Evolutionary conservation across 2,113 vertebrate species (phyloP), one percentile per base, ranked within the genome.

Genomic region (Syrmaticus mikado): DNA sequence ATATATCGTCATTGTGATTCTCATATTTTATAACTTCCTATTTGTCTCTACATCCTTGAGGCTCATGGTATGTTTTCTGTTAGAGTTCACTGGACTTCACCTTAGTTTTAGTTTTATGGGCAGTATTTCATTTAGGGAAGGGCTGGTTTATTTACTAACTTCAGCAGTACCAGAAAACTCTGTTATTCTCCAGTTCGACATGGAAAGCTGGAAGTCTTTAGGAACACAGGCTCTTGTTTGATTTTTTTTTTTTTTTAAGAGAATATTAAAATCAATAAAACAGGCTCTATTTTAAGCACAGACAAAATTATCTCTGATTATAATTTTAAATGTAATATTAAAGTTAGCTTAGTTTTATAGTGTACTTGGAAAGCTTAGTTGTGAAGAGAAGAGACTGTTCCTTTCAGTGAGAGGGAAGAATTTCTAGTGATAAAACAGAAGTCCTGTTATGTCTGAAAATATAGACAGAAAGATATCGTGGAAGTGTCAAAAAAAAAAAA

Each of bases 271-370:
- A 93, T 96, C 82, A 70, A 93, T 88, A 85, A 94, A 57, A 16
- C 93, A 93, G 89, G 76, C 10, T 48, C 66, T 94, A 83, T 97
- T 97, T 96, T 91, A 96, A 96, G 92, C 85, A 36, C 57, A 45
- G 48, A 60, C 22, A 91, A 92, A 70, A 93, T 83, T 4, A 52
- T 52, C 67, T 60, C 27, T 84, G 86, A 40, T 88, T 87, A 82
- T 94, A 89, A 53, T 88, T 93, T 57, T 85, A 87, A 79, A 30
- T 79, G 36, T 38, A 45, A 30, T 68, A 88, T 91, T 82, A 50
- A 71, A 65, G 32, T 89, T 64, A 72, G 19, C 84, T 75, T 81
- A 25, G 50, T 67, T 90, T 94, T 70, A 12, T 21, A 52, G 68
- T 8, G 7, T 73, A 17, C 19, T 61, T 70, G 38, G 67, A 68